Evolutionary conservation across 37 sponge, comb jelly and placozoan species (phyloP).

Genomic region (Beroe ovata): DNA sequence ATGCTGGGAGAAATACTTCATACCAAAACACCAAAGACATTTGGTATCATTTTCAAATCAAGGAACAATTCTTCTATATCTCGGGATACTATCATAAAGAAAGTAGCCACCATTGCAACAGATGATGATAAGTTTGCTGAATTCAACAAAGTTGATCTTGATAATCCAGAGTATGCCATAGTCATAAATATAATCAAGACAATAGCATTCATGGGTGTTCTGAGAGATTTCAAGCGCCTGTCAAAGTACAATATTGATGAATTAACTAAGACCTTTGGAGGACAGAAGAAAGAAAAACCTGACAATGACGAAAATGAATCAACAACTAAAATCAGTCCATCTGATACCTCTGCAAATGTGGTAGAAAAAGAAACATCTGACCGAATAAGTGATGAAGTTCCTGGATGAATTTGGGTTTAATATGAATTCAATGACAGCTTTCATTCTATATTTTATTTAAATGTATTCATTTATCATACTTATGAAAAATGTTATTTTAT

Average conservation of each 20-base stretch:
- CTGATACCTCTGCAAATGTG: too few species aligned
- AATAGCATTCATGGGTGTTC: conserved; percentile 76
- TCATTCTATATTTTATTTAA: too few species aligned
- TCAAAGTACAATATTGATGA: conserved; percentile 82
- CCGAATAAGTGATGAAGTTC: too few species aligned
- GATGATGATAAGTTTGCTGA: conserved; percentile 69
- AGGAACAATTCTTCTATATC: conserved; percentile 33
- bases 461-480: too few species aligned
- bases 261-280: conserved; percentile 44
- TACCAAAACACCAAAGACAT: conserved; percentile 65
- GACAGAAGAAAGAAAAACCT: neutral
- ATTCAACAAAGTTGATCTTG: conserved; percentile 72
- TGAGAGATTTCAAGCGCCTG: conserved; percentile 78
- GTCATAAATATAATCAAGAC: conserved; percentile 80
- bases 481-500: too few species aligned
- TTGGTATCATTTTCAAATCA: conserved; percentile 64
- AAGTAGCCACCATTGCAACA: conserved; percentile 74
- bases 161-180: conserved; percentile 74
- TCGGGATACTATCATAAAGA: conserved; percentile 74
- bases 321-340: too few species aligned
- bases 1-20: conserved; percentile 77
- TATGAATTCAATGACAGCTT: too few species aligned
- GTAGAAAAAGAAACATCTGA: too few species aligned
- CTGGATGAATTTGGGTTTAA: too few species aligned
- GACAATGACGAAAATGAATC: neutral